Evolutionary conservation across 1,140 invertebrate genomes (phyloP).

Genomic region (Achroia grisella): DNA sequence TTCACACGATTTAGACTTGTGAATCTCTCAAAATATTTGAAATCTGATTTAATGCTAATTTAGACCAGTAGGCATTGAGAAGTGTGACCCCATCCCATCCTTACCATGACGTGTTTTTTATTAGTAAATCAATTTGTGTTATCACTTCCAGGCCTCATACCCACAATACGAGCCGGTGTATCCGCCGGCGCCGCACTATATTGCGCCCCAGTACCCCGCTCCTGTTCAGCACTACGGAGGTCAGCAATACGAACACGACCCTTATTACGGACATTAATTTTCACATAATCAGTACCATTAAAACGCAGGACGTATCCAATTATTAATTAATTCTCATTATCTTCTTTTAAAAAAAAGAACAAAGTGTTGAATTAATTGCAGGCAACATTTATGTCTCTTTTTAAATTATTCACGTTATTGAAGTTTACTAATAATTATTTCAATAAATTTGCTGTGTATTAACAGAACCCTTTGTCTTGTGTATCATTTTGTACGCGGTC

Average conservation of each 20-base stretch:
- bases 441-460: background rate
- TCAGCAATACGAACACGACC: slow-evolving; percentile 38
- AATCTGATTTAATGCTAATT: too few species aligned
- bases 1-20: too few species aligned
- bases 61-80: too few species aligned
- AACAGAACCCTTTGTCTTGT: slow-evolving; percentile 18
- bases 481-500: slow-evolving; percentile 6
- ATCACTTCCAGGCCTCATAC: slow-evolving; percentile 21
- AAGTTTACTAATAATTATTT: background rate
- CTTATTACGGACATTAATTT: slow-evolving; percentile 40
- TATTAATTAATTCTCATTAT: slow-evolving; percentile 10
- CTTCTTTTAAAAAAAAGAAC: slow-evolving; percentile 24
- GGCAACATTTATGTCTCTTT: background rate
- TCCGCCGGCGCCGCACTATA: background rate
- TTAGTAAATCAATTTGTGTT: too few species aligned
- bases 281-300: background rate
- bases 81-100: too few species aligned
- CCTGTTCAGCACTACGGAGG: slow-evolving; percentile 2
- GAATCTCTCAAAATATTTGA: too few species aligned
- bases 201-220: slow-evolving; percentile 19
- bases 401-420: background rate
- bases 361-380: slow-evolving; percentile 12
- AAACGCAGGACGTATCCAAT: slow-evolving; percentile 2
- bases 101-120: too few species aligned
- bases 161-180: slow-evolving; percentile 20